These are phyloP conservation scores for Hanleya hanleyi DNA, from an alignment of 2,888 invertebrate genomes.

Conservation along the genomic window DNA sequence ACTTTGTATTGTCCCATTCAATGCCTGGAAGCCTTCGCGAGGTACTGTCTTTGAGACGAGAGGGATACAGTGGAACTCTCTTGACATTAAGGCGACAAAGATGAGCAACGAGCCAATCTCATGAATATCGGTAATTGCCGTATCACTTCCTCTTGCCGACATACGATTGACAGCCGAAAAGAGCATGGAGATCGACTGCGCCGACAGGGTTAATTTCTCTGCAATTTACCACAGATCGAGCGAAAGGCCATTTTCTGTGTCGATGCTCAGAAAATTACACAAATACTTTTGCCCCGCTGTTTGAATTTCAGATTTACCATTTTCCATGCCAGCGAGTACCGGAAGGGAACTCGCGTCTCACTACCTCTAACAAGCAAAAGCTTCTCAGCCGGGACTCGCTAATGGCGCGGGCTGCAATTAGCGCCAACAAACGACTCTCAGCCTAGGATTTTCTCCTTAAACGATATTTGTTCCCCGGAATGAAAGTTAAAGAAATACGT, in stretches of 20 bases:
- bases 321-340: neutral
- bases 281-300: neutral
- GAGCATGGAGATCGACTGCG: neutral
- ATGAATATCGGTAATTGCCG: slow-evolving; percentile 1
- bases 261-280: neutral
- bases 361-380: slow-evolving; percentile 5
- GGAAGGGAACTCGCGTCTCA: neutral
- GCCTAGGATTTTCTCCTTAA: neutral
- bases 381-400: neutral
- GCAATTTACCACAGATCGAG: neutral
- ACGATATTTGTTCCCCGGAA: slow-evolving; percentile 10
- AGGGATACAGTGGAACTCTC: slow-evolving; percentile 5
- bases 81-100: slow-evolving; percentile 10
- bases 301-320: slow-evolving; percentile 6
- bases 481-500: slow-evolving; percentile 8
- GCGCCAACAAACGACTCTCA: neutral
- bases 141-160: neutral
- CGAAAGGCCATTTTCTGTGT: neutral
- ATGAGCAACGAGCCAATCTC: neutral
- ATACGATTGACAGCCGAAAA: neutral
- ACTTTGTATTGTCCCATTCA: neutral
- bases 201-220: neutral
- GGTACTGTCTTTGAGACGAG: neutral
- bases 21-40: neutral
- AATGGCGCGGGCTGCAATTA: slow-evolving; percentile 5